These are phyloP conservation scores for Limnothrissa miodon DNA, from an alignment of 2,113 vertebrate species.

Conservation along the genomic window DNA sequence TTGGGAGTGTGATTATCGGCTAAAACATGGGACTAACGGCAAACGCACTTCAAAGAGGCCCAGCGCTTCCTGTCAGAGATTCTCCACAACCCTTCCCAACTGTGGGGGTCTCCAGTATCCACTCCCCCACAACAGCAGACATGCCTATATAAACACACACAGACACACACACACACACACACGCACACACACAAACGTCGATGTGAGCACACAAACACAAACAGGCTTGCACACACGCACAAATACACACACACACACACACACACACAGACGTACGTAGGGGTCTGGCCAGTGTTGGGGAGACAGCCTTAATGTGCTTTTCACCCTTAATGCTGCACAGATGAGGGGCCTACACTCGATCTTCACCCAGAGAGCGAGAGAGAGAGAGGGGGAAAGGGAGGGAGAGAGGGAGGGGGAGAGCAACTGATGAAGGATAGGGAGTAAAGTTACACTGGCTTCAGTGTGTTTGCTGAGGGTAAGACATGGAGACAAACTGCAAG, in stretches of 20 bases:
- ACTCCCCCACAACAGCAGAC: constrained; percentile 35
- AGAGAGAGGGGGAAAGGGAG: constrained; percentile 19
- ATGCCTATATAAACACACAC: constrained; percentile 34
- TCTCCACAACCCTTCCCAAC: constrained; percentile 56
- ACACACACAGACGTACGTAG: constrained; percentile 24
- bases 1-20: background rate
- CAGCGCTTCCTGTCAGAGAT: constrained; percentile 67
- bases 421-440: constrained; percentile 53
- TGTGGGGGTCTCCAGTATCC: constrained; percentile 6
- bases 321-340: constrained; percentile 62
- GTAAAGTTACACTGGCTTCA: constrained; percentile 46
- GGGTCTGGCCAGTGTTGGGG: constrained; percentile 57
- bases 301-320: constrained; percentile 63
- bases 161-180: background rate
- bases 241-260: background rate
- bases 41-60: constrained; percentile 47
- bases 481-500: background rate
- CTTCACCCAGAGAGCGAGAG: constrained; percentile 34
- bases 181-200: background rate
- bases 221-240: background rate
- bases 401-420: constrained; percentile 3
- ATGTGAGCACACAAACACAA: background rate
- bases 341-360: constrained; percentile 48
- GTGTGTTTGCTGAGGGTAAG: constrained; percentile 22
- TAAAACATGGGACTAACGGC: background rate